These are phyloP conservation scores for Pimephales promelas DNA, from an alignment of 2,113 vertebrate species.

Conservation along the genomic window DNA sequence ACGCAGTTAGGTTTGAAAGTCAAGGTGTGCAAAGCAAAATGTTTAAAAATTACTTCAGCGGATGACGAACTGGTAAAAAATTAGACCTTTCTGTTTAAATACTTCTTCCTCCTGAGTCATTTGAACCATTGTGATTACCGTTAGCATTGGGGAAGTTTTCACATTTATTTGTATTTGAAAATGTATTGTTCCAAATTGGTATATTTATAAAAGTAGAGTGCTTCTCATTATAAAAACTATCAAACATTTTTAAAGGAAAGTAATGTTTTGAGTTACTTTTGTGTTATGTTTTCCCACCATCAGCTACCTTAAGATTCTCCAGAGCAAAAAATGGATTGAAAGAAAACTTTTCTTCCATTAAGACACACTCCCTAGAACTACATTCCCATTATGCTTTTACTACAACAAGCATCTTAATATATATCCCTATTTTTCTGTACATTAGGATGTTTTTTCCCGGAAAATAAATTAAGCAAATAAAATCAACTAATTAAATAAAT, in stretches of 20 bases:
- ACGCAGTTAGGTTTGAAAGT: conserved; percentile 56
- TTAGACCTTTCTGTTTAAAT: not conserved
- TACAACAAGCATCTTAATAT: too few species aligned
- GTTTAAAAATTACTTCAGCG: conserved; percentile 51
- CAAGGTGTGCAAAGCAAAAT: conserved; percentile 48
- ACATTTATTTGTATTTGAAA: not conserved
- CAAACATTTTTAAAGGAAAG: not conserved
- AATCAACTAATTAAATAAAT: too few species aligned
- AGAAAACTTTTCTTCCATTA: not conserved
- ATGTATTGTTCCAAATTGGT: not conserved
- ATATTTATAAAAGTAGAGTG: not conserved
- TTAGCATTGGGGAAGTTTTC: too few species aligned
- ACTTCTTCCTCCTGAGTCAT: not conserved
- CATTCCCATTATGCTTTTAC: not conserved
- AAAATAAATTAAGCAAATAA: not conserved
- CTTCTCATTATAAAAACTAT: not conserved
- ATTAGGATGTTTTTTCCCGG: too few species aligned
- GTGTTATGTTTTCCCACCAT: not conserved
- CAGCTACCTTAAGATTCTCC: not conserved
- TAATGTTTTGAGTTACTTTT: not conserved
- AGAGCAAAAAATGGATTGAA: not conserved
- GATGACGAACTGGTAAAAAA: conserved; percentile 2
- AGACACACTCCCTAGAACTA: not conserved
- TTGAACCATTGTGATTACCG: not conserved
- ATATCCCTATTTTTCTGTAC: not conserved